A percentile compares a stretch with the other conserved stretches of the same genome.
These are phyloP conservation scores for Urosaurus nigricauda DNA, from an alignment of 2,797 vertebrate species.

Conservation along the genomic window DNA sequence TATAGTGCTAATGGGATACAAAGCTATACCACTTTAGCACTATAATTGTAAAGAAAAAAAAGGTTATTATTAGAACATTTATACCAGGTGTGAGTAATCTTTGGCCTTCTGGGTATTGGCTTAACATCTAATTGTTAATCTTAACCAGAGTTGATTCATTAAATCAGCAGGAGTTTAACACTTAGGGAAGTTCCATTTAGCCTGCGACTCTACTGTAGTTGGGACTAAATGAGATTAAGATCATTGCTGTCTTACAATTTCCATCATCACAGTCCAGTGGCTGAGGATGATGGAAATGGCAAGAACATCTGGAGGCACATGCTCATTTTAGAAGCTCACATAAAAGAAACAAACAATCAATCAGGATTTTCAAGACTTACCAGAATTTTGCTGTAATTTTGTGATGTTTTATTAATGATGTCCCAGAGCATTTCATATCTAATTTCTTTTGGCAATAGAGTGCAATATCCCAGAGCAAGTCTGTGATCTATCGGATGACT, in stretches of 20 bases:
- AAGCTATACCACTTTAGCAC: no score
- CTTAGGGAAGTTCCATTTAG: no score
- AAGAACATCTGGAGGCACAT: background rate
- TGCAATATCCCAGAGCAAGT: slow-evolving; percentile 92
- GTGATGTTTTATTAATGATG: slow-evolving; percentile 90
- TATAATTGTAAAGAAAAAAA: no score
- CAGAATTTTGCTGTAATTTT: slow-evolving; percentile 95
- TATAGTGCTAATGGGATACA: no score
- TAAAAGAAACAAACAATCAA: no score
- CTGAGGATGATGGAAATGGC: background rate
- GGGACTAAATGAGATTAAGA: no score
- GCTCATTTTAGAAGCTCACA: background rate
- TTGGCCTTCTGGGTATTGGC: background rate
- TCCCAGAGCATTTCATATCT: slow-evolving; percentile 92
- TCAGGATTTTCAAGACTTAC: slow-evolving; percentile 76
- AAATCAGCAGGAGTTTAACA: no score
- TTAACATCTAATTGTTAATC: no score
- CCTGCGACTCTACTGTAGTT: no score
- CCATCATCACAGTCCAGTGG: background rate
- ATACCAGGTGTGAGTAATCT: background rate
- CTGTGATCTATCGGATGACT: slow-evolving; percentile 90
- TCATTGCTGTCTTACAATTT: background rate
- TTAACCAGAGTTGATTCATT: no score
- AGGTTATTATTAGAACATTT: background rate
- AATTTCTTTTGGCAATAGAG: slow-evolving; percentile 85